A percentile compares a stretch with the other conserved stretches of the same genome.
Evolutionary conservation across 2,888 invertebrate genomes (phyloP).

Genomic region (Chorisops tibialis): DNA sequence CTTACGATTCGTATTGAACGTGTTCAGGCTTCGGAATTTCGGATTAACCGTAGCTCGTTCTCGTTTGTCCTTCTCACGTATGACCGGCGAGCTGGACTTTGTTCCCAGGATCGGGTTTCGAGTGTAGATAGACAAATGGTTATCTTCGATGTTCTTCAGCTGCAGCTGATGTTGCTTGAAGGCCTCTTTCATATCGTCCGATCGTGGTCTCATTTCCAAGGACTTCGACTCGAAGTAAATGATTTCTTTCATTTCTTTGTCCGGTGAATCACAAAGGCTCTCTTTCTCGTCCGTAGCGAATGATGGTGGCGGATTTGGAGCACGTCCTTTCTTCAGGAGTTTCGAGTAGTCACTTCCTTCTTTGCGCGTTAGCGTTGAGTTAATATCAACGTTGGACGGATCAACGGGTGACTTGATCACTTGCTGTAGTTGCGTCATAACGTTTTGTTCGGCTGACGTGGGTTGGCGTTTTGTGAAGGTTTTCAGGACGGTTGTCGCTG

Average conservation of each 20-base stretch:
- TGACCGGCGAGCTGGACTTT: conserved; percentile 66
- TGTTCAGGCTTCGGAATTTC: conserved; percentile 57
- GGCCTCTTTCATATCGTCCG: conserved; percentile 2
- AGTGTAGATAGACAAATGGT: conserved; percentile 60
- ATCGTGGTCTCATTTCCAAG: conserved; percentile 13
- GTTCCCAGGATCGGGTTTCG: conserved; percentile 57
- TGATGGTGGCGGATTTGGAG: conserved; percentile 61
- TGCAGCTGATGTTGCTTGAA: not conserved
- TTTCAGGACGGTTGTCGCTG: conserved; percentile 59
- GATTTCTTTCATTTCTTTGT: conserved; percentile 42
- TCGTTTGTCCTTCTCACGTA: conserved; percentile 71
- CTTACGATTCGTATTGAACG: conserved; percentile 47
- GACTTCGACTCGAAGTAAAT: conserved; percentile 19
- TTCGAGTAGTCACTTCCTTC: conserved; percentile 43
- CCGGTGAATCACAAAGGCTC: conserved; percentile 39
- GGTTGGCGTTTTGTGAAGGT: conserved; percentile 56
- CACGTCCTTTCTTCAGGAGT: conserved; percentile 67
- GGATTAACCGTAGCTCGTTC: conserved; percentile 66
- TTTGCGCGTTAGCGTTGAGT: conserved; percentile 51
- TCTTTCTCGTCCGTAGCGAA: conserved; percentile 33
- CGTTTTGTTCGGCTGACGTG: conserved; percentile 52
- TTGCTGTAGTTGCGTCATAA: conserved; percentile 57
- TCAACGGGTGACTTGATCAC: conserved; percentile 48
- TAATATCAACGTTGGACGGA: conserved; percentile 51
- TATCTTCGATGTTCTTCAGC: conserved; percentile 32